Evolutionary conservation across 2,113 vertebrate species (phyloP).

Genomic region (Gambusia holbrooki): DNA sequence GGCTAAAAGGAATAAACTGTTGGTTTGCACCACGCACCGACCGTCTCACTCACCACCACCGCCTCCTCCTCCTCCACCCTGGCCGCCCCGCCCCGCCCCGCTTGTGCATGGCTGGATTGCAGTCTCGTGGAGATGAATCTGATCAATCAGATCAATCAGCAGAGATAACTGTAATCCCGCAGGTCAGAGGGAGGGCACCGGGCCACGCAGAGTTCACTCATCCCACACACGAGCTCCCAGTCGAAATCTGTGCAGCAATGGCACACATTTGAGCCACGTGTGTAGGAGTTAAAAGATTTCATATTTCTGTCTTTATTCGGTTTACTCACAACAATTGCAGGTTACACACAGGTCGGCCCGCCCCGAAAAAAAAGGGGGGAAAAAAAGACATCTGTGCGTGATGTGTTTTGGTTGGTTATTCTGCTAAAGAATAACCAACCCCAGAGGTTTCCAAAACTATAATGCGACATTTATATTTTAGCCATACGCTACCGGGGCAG

Average conservation of each 20-base stretch:
- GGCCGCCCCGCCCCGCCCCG: not conserved
- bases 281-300: not conserved
- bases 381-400: too few relatives aligned
- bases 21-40: constrained; percentile 32
- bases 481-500: too few relatives aligned
- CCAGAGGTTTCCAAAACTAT: too few relatives aligned
- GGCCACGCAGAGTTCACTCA: constrained; percentile 70
- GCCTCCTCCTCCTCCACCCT: not conserved
- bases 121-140: constrained; percentile 62
- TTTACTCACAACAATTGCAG: not conserved
- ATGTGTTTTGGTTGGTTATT: too few relatives aligned
- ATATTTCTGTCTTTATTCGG: not conserved
- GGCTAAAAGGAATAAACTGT: constrained; percentile 11
- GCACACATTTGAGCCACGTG: constrained; percentile 12
- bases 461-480: too few relatives aligned
- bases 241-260: constrained; percentile 57
- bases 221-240: constrained; percentile 18
- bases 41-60: not conserved
- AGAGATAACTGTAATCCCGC: constrained; percentile 72
- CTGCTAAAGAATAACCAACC: too few relatives aligned
- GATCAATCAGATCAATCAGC: constrained; percentile 79
- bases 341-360: not conserved
- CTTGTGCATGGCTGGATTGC: constrained; percentile 42
- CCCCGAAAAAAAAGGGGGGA: too few relatives aligned
- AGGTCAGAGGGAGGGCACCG: constrained; percentile 61